Evolutionary conservation across 1,140 invertebrate species (phyloP).

Genomic region (Neomicropteryx cornuta): DNA sequence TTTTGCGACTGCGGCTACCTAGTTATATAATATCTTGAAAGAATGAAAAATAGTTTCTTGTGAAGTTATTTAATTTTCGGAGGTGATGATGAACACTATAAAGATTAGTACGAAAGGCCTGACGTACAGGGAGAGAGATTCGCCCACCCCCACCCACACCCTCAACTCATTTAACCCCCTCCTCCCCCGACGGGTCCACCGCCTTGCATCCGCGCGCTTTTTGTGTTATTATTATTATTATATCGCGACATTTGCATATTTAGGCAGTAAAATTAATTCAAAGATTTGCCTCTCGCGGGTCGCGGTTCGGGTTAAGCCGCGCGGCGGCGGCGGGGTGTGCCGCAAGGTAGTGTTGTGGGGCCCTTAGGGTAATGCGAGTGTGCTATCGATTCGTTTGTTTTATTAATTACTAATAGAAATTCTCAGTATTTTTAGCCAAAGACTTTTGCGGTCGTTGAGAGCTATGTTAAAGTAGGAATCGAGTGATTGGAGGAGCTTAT

Average conservation of each 20-base stretch:
- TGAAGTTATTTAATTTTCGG: conserved; percentile 1
- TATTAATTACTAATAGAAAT: no score
- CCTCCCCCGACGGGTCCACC: no score
- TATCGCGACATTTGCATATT: conserved; percentile 17
- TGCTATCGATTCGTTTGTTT: no score
- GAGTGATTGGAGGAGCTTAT: no score
- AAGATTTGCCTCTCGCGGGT: conserved; percentile 16
- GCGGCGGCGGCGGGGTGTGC: conserved; percentile 1
- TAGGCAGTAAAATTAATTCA: conserved; percentile 19
- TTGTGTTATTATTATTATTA: conserved; percentile 19
- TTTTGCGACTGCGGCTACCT: no score
- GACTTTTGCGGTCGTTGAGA: no score
- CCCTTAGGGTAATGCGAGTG: no score
- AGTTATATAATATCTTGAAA: background rate
- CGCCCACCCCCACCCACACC: conserved; percentile 7
- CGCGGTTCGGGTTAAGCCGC: conserved; percentile 4
- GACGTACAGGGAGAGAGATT: conserved; percentile 5
- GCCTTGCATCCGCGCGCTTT: no score
- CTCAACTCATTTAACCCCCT: background rate
- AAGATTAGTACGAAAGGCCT: background rate
- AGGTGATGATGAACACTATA: background rate
- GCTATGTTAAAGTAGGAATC: no score
- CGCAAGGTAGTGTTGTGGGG: no score
- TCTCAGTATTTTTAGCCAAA: no score
- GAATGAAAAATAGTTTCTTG: background rate